Evolutionary conservation across 2,797 vertebrate species (phyloP), one percentile per base, ranked within the genome.

Genomic region (Decapterus maruadsi): DNA sequence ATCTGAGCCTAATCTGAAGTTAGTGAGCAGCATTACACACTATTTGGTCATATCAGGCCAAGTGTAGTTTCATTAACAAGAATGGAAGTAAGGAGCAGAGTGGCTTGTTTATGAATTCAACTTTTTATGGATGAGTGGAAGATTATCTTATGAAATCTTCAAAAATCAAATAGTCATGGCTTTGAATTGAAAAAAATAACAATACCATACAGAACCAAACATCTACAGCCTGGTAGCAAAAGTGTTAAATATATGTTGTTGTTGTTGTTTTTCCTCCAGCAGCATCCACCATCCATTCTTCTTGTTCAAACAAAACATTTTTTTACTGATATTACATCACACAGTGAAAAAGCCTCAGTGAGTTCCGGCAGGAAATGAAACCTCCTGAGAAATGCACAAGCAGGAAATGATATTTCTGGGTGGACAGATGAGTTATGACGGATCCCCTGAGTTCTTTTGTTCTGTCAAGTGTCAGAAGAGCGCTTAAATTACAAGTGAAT

Each of bases 291-390:
- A 46, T 51, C 22, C 17, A 20, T 60, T 60, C 6, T 68, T 59
- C 31, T 29, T 16, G 19, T 17, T 79, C 43, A 50, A 69, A 73
- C 62, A 38, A 64, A 77, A 72, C n/a, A 70, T 72, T 16, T 72
- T 16, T 80, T 74, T 54, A 12, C 48, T 59, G 40, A 86, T 77
- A 78, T 82, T 54, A 67, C 31, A 64, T 64, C 40, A 69, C 75
- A 60, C 10, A 50, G 20, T 19, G 31, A 58, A 77, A 90, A 80
- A 69, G 55, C 77, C 62, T 29, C 40, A 65, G 78, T 6, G 48
- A 69, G 45, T 51, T 80, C 66, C 48, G 31, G 60, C 71, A 88
- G 90, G 92, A 93, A 93, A 93, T 92, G 66, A 93, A 89, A 75
- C 8, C 78, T 68, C 57, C 8, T 22, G 81, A 85, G 80, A 87